phyloP scores from a whole-genome alignment of 2,113 vertebrate species.

The Gasterosteus aculeatus region DNA sequence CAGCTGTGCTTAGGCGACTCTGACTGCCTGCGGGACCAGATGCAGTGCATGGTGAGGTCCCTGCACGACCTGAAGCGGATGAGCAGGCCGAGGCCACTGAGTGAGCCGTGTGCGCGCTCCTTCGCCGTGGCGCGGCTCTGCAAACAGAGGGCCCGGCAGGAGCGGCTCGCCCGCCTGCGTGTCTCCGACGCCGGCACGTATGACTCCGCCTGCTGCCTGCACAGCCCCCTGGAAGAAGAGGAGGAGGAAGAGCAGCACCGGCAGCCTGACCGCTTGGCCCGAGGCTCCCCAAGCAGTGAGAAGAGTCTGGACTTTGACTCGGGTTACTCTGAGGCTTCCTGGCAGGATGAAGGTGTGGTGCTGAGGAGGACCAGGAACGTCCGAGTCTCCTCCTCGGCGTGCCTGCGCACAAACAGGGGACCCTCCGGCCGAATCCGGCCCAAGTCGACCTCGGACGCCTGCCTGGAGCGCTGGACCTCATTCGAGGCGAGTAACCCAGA shows the following conservation, averaged over 20 bases:
- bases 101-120: constrained; percentile 67
- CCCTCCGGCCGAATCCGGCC: constrained; percentile 83
- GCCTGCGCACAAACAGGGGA: constrained; percentile 78
- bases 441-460: constrained; percentile 94
- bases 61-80: constrained; percentile 80
- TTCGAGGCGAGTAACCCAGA: constrained; percentile 84
- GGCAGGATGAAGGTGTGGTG: constrained; percentile 88
- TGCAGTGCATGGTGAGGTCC: constrained; percentile 85
- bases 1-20: constrained; percentile 86
- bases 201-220: constrained; percentile 90
- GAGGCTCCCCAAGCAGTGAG: constrained; percentile 84
- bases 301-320: constrained; percentile 93
- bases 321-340: constrained; percentile 92
- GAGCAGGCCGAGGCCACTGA: constrained; percentile 70
- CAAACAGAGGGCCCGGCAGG: constrained; percentile 73
- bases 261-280: constrained; percentile 57
- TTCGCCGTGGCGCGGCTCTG: constrained; percentile 64
- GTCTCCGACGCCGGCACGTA: constrained; percentile 82
- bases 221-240: constrained; percentile 83
- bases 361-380: constrained; percentile 80
- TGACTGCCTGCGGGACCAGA: constrained; percentile 80
- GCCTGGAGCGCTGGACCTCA: constrained; percentile 91
- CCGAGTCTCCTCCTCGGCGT: constrained; percentile 83
- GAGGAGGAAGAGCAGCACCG: constrained; percentile 80
- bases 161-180: constrained; percentile 69